Base-by-base conservation (phyloP, 2,888 invertebrate genomes). In the Apocheima hispidaria region DNA sequence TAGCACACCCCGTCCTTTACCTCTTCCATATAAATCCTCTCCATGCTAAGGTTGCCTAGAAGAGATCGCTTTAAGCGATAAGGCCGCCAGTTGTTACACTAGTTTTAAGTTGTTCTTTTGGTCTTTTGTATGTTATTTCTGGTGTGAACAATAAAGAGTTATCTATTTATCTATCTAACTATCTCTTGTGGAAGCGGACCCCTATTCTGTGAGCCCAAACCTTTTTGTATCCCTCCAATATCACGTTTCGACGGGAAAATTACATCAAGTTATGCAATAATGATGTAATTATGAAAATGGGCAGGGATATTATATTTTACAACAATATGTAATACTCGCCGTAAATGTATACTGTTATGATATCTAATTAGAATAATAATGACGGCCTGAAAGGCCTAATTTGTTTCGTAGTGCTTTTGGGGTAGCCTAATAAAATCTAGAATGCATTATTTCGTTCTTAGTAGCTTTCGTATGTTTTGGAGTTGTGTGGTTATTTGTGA, bases 261-360 rank as follows among this genome's bases (percentile, higher is more conserved):
- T 55, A 46, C 4, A 43, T 2, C 16, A 46, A 38, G 9, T 38
- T 53, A 43, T 35, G 44, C 48, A 46, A 21, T 54, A 56, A 62
- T 41, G 56, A 46, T 16, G 52, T 62, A 56, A 62, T 61, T 57
- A 57, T 57, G 52, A 43, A 40, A 61, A 61, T 46, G 56, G 35
- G 48, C 33, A 36, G 56, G 61, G 38, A 38, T 33, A 26, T 62
- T 40, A 51, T 46, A 14, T 33, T 60, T 28, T 52, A 51, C 50
- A 10, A 46, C 56, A 61, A 61, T 51, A 56, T 46, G 46, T 46
- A 51, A 56, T 48, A 28, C 20, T 18, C 33, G 14, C 41, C 26
- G 46, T 56, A 52, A 52, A 62, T 53, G 61, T 62, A 36, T 57
- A 62, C 36, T 52, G 56, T 57, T 62, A 57, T 62, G 35, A 41